These are phyloP conservation scores for Hyposoter didymator DNA, from an alignment of 2,888 invertebrate genomes.

Conservation along the genomic window DNA sequence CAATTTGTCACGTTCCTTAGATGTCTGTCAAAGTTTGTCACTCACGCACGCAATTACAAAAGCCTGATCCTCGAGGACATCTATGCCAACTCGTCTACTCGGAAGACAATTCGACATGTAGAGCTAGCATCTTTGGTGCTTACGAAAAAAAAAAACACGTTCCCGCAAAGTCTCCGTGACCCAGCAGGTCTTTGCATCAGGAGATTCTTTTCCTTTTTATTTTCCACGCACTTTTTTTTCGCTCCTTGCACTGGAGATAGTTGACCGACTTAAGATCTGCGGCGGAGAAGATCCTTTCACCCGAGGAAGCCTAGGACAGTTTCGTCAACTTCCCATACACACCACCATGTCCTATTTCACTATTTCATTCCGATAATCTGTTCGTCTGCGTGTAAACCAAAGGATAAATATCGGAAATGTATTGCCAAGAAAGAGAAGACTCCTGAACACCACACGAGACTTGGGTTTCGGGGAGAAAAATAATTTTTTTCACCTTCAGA, in stretches of 20 bases:
- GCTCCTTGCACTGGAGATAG: slow-evolving; percentile 53
- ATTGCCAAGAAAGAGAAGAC: too few species aligned
- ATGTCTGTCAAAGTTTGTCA: slow-evolving; percentile 20
- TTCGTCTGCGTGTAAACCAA: too few species aligned
- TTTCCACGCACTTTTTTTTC: background rate
- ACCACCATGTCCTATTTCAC: slow-evolving; percentile 25
- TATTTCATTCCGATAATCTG: background rate
- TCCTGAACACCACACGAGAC: too few species aligned
- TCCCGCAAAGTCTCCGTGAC: slow-evolving; percentile 7
- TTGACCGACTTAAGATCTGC: slow-evolving; percentile 65
- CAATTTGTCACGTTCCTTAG: slow-evolving; percentile 50
- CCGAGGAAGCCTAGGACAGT: slow-evolving; percentile 34
- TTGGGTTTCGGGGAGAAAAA: too few species aligned
- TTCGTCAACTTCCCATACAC: background rate
- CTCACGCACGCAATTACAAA: slow-evolving; percentile 26
- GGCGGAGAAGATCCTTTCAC: slow-evolving; percentile 64
- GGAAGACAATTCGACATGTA: slow-evolving; percentile 12
- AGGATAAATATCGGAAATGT: too few species aligned
- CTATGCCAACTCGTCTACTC: background rate
- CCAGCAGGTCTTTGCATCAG: slow-evolving; percentile 16
- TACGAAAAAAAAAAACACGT: background rate
- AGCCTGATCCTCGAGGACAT: slow-evolving; percentile 4
- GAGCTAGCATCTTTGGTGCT: background rate
- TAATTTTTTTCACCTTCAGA: too few species aligned
- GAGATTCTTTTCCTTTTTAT: slow-evolving; percentile 32